Percentiles rank a stretch among this genome's conserved stretches.
phyloP scores from a whole-genome alignment of 2,888 invertebrate genomes.

The Girardia tigrina region DNA sequence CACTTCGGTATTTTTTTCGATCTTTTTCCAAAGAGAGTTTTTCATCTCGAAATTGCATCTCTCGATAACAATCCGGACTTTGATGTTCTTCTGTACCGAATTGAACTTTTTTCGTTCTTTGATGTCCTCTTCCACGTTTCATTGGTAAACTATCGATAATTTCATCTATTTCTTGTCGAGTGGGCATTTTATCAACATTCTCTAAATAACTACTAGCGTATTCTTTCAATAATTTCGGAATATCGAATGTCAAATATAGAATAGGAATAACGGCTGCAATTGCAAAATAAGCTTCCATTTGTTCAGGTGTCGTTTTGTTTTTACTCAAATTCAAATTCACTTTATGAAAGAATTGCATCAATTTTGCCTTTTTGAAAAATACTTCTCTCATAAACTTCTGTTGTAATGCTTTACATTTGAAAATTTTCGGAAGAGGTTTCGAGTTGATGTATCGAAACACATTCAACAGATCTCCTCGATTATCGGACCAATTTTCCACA shows the following conservation, averaged over 20 bases:
- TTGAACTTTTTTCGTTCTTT: not conserved
- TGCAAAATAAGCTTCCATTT: not conserved
- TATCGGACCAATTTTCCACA: too few relatives aligned
- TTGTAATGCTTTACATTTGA: not conserved
- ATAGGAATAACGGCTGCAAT: not conserved
- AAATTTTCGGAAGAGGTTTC: not conserved
- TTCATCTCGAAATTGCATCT: not conserved
- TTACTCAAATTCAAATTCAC: not conserved
- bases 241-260: not conserved
- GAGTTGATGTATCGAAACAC: not conserved
- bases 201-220: not conserved
- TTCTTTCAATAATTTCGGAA: not conserved
- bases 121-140: not conserved
- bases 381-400: not conserved
- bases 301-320: not conserved
- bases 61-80: not conserved
- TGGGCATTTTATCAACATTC: not conserved
- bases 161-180: not conserved
- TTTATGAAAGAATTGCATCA: not conserved
- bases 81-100: not conserved
- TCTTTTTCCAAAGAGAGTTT: not conserved
- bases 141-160: not conserved
- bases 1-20: not conserved
- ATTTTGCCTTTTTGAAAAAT: not conserved
- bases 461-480: not conserved